phyloP scores from a whole-genome alignment of 1,140 invertebrate species.

The Microplitis demolitor region DNA sequence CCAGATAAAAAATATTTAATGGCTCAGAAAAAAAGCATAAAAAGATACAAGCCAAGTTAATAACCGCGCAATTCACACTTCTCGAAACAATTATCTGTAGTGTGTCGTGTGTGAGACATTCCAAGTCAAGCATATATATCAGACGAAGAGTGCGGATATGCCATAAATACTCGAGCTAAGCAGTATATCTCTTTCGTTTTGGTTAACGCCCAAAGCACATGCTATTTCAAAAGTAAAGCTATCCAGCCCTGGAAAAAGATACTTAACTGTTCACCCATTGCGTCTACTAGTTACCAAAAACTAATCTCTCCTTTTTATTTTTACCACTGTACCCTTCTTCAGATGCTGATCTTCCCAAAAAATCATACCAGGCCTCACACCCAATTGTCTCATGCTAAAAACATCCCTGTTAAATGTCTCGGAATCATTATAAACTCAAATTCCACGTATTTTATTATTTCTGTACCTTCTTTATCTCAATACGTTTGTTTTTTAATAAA shows the following conservation, averaged over 20 bases:
- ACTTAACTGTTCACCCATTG: not conserved
- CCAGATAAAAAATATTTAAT: slow-evolving; percentile 12
- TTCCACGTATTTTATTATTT: slow-evolving; percentile 13
- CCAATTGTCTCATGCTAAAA: not conserved
- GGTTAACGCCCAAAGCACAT: slow-evolving; percentile 60
- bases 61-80: slow-evolving; percentile 52
- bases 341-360: not conserved
- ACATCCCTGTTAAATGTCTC: slow-evolving; percentile 12
- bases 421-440: slow-evolving; percentile 24
- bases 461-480: no score
- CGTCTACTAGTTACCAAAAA: slow-evolving; percentile 5
- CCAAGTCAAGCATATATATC: slow-evolving; percentile 41
- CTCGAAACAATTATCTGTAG: slow-evolving; percentile 56
- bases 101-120: slow-evolving; percentile 44
- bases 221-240: slow-evolving; percentile 39
- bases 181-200: slow-evolving; percentile 60
- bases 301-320: slow-evolving; percentile 9
- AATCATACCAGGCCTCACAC: not conserved
- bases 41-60: slow-evolving; percentile 34
- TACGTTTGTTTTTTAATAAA: not conserved
- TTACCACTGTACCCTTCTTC: slow-evolving; percentile 13
- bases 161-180: slow-evolving; percentile 58
- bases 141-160: slow-evolving; percentile 56
- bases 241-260: not conserved
- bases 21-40: slow-evolving; percentile 21